A percentile compares a stretch with the other conserved stretches of the same genome.
phyloP scores from a whole-genome alignment of 2,888 invertebrate genomes.

The Dione vanillae region DNA sequence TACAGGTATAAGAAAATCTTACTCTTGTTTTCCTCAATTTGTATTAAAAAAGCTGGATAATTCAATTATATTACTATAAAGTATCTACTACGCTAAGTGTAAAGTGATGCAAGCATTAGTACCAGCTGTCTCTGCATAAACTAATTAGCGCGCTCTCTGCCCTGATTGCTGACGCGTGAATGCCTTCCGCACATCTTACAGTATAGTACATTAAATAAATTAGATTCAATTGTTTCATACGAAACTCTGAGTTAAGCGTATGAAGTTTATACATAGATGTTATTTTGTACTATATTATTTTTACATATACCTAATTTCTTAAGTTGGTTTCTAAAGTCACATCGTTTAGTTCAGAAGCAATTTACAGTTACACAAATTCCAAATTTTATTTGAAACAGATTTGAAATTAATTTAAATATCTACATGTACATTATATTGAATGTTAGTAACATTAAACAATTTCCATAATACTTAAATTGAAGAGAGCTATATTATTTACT shows the following conservation, averaged over 20 bases:
- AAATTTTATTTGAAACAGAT: too few relatives aligned
- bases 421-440: too few relatives aligned
- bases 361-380: too few relatives aligned
- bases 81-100: conserved; percentile 14
- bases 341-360: too few relatives aligned
- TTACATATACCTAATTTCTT: not conserved
- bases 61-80: conserved; percentile 13
- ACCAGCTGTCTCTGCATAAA: conserved; percentile 28
- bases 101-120: conserved; percentile 24
- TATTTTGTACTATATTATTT: not conserved
- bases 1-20: not conserved
- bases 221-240: conserved; percentile 2
- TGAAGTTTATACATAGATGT: not conserved
- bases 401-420: too few relatives aligned
- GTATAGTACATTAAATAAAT: conserved; percentile 20
- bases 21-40: not conserved
- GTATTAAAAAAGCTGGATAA: conserved; percentile 1
- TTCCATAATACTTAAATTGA: too few relatives aligned
- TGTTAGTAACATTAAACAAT: too few relatives aligned
- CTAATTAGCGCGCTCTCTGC: conserved; percentile 33
- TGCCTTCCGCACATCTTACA: conserved; percentile 22
- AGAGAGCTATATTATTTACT: too few relatives aligned
- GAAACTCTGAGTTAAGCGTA: not conserved
- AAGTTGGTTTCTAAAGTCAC: too few relatives aligned
- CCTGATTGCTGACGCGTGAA: conserved; percentile 30